Evolutionary conservation across 2,113 vertebrate species (phyloP).

Genomic region (Anas platyrhynchos): DNA sequence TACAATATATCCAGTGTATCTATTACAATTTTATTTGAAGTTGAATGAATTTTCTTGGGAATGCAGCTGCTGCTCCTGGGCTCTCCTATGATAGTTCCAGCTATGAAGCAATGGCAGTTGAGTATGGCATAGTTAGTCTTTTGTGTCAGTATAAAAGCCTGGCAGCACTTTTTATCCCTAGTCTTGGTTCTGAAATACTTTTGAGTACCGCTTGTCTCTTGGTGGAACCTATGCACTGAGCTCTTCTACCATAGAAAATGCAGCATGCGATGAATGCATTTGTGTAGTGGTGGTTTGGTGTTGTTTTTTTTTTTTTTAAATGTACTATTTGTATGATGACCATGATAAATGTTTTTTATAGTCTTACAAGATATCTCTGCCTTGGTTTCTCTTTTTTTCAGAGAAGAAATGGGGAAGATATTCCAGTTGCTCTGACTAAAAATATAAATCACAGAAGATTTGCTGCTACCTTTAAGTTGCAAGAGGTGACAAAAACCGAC

Average conservation of each 20-base stretch:
- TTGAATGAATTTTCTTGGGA: neutral
- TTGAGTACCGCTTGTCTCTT: neutral
- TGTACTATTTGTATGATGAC: neutral
- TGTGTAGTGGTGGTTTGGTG: neutral
- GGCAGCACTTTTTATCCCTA: neutral
- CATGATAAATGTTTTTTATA: neutral
- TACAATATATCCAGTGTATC: neutral
- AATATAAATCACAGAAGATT: constrained; percentile 98
- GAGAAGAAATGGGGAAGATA: constrained; percentile 96
- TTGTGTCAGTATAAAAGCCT: neutral
- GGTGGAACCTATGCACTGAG: neutral
- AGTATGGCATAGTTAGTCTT: neutral
- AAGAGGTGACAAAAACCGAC: constrained; percentile 92
- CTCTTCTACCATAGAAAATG: neutral
- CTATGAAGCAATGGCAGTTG: neutral
- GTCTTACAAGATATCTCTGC: constrained; percentile 2
- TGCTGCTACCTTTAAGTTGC: constrained; percentile 93
- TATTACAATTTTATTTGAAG: neutral
- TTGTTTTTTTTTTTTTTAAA: neutral
- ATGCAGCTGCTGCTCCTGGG: neutral
- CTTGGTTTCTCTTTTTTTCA: constrained; percentile 69
- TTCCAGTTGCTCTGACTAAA: constrained; percentile 94
- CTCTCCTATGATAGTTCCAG: neutral
- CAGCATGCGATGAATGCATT: rapidly evolving
- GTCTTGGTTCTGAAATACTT: neutral